Evolutionary conservation across 2,888 invertebrate species (phyloP).

Genomic region (Agrotis exclamationis): DNA sequence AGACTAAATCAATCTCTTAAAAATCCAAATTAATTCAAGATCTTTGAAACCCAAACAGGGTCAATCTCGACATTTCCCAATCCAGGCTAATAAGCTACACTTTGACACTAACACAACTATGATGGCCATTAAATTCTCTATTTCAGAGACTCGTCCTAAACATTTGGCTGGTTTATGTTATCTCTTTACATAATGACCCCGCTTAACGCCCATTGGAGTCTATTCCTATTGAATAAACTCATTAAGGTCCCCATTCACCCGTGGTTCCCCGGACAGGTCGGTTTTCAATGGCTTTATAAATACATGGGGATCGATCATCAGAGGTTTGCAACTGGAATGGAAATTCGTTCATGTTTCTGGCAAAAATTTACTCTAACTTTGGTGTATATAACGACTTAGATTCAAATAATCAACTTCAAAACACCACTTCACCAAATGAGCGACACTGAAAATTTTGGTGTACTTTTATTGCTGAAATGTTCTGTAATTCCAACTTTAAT

Average conservation of each 20-base stretch:
- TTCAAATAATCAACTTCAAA: no score
- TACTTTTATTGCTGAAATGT: no score
- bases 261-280: conserved; percentile 44
- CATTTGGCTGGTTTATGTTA: conserved; percentile 51
- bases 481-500: no score
- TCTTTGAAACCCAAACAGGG: background rate
- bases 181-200: conserved; percentile 62
- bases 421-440: no score
- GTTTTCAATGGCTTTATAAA: conserved; percentile 53
- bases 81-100: conserved; percentile 37
- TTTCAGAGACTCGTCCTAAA: conserved; percentile 54
- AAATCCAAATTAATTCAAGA: background rate
- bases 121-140: conserved; percentile 58
- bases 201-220: conserved; percentile 58
- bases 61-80: conserved; percentile 23
- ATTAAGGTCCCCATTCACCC: conserved; percentile 60
- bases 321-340: background rate
- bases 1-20: background rate
- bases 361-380: background rate
- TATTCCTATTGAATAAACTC: conserved; percentile 66
- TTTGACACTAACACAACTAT: conserved; percentile 46
- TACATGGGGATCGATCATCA: conserved; percentile 36
- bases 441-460: no score
- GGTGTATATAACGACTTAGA: no score
- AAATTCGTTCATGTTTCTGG: background rate